Conservation (phyloP, 2,113 vertebrate species). For the Corynorhinus townsendii region DNA sequence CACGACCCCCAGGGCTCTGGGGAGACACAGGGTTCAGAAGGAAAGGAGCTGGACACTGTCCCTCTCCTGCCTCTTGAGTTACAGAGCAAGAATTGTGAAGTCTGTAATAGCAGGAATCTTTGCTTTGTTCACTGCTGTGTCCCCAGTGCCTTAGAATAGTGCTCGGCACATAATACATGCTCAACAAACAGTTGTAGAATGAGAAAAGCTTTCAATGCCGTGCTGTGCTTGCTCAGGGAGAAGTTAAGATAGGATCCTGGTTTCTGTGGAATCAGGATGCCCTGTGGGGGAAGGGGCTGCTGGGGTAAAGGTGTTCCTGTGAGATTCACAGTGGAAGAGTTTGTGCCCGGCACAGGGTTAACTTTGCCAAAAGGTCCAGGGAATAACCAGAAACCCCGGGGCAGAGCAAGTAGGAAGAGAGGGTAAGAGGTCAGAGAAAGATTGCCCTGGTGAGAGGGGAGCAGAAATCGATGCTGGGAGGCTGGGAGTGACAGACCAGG, state of each 20-base stretch:
- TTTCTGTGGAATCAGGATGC: neutral
- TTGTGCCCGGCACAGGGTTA: neutral
- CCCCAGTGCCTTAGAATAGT: neutral
- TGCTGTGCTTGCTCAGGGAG: neutral
- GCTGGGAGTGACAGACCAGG: neutral
- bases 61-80: neutral
- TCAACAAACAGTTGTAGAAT: constrained; percentile 42
- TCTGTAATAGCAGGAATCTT: neutral
- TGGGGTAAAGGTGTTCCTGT: neutral
- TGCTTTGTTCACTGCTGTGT: neutral
- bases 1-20: neutral
- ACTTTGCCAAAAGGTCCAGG: neutral
- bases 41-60: neutral
- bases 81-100: neutral
- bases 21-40: neutral
- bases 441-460: neutral
- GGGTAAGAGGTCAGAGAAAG: neutral
- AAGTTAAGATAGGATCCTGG: neutral
- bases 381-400: neutral
- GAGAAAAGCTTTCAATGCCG: neutral
- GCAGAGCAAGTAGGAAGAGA: neutral
- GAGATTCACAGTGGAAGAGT: neutral
- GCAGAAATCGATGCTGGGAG: neutral
- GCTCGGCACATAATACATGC: constrained; percentile 27
- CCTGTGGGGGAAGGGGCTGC: neutral